Percentiles rank a stretch among this genome's conserved stretches.
These are phyloP conservation scores for Aurelia coerulea DNA, from an alignment of 30 jellyfish, hydroid and myxozoan genomes.

Conservation along the genomic window DNA sequence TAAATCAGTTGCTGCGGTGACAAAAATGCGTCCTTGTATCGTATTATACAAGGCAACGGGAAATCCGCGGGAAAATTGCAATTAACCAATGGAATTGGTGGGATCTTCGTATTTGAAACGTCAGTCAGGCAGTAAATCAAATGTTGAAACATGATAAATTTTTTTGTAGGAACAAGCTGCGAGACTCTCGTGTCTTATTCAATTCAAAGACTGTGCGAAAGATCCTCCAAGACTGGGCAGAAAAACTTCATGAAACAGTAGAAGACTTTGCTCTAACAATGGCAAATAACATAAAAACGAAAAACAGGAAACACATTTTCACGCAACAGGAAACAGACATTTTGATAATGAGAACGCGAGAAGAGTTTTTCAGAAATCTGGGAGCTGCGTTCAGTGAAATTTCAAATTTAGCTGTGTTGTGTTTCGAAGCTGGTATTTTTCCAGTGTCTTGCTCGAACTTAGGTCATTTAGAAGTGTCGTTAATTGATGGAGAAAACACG, in stretches of 20 bases:
- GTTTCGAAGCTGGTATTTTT: constrained; percentile 81
- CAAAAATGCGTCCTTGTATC: no score
- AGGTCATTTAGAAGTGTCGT: constrained; percentile 42
- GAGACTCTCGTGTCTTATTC: constrained; percentile 81
- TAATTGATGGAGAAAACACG: constrained; percentile 44
- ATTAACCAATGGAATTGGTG: no score
- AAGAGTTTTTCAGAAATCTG: constrained; percentile 64
- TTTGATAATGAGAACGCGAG: constrained; percentile 57
- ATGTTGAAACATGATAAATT: no score
- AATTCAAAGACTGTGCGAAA: constrained; percentile 69
- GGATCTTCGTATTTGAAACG: no score
- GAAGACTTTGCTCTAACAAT: constrained; percentile 56
- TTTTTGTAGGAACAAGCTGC: constrained; percentile 70
- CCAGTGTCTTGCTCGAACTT: constrained; percentile 78
- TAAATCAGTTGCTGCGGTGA: no score
- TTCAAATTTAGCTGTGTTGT: constrained; percentile 85
- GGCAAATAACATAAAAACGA: constrained; percentile 24
- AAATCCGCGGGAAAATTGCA: no score
- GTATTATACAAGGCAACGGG: no score
- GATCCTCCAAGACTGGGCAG: constrained; percentile 81
- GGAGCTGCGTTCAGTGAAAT: constrained; percentile 92
- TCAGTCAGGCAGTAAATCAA: no score
- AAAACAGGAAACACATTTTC: constrained; percentile 31
- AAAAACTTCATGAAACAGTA: constrained; percentile 50
- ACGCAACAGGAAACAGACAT: constrained; percentile 43